Base-by-base conservation (phyloP, 2,113 vertebrate genomes). In the Chamaea fasciata region DNA sequence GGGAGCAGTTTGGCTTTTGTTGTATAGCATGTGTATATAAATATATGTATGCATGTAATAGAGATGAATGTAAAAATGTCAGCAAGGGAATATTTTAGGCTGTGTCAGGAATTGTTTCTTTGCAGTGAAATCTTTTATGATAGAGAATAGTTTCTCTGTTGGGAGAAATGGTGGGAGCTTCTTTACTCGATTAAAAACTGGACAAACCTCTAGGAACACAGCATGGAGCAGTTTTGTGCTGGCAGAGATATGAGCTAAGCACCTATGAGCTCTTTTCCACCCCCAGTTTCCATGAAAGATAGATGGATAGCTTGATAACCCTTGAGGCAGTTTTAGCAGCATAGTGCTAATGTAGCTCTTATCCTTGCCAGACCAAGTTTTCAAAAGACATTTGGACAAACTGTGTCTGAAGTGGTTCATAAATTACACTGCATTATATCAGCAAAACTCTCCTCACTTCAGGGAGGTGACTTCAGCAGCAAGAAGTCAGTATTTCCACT, bases 81-180 rank as follows among this genome's bases (percentile, higher is more conserved):
- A 88, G 64, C 82, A 87, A 88, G 92, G 87, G 87, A 89, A 69
- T 96, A 78, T 83, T 93, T 94, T 90, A 83, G 81, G 31, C 80
- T 60, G 46, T 71, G 52, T 89, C 67, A 91, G 91, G 79, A 87
- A 81, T 86, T 76, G 42, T 88, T 96, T 71, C 82, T 93, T 77
- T 95, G 75, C 55, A 53, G 39, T 85, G 74, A 87, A 84, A 82
- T 89, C 46, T 90, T 95, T 95, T 83, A 93, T 60, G 92, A 49
- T 60, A 19, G 39, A 49, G 74, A 87, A 50, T 28, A 60, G 30
- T 91, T 80, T 73, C 52, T 44, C 73, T 33, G 5, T 10, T 23
- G 73, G 47, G 83, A 89, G 90, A 74, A 90, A 30, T 42, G 83
- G 44, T 94, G 83, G 63, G 89, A 92, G 80, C 70, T 92, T 79